Base-by-base conservation (phyloP, 1,140 invertebrate genomes). In the Triops longicaudatus region DNA sequence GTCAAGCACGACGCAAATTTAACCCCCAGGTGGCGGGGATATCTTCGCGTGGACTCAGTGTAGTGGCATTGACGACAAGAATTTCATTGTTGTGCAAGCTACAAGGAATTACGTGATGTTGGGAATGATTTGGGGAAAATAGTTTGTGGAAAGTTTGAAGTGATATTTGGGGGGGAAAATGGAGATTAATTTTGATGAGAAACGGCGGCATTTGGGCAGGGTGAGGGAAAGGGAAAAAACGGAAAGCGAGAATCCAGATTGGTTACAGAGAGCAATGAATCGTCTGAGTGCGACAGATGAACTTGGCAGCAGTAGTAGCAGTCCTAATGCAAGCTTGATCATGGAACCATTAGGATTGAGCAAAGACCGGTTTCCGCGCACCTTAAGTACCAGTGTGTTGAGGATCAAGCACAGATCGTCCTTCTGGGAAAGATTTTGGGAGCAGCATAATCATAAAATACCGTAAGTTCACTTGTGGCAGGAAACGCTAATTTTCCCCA, bases 341-440 rank as follows among this genome's bases (percentile, higher is more conserved):
- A 27, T 9, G 72, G 73, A 76, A 10, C 41, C 43, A 43, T 81
- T 78, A 81, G 82, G 78, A n/a, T 42, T 63, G 27, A 72, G 76
- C 77, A 82, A 81, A 14, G 82, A 84, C 74, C 86, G 86, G 78
- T 86, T 92, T 28, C 91, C 91, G 1, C 86, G 92, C 73, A 93
- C 92, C 0, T 87, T 93, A 43, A 92, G 90, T 81, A 92, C 92
- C 73, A 92, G 91, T 78, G 91, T 91, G 31, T 86, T 94, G 26
- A 86, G 91, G 78, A 90, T 93, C 82, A 91, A 88, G 84, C 88
- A 87, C 82, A 86, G 88, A 79, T 90, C 87, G 79, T 89, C 88
- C 50, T 94, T 93, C 82, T 94, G 92, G 92, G 92, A 93, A 80
- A 92, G 93, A 80, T 90, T 92, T 82, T 92, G 90, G 87, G 88